Conservation (phyloP, 1,140 invertebrate species). For the Brachionus sp. region DNA sequence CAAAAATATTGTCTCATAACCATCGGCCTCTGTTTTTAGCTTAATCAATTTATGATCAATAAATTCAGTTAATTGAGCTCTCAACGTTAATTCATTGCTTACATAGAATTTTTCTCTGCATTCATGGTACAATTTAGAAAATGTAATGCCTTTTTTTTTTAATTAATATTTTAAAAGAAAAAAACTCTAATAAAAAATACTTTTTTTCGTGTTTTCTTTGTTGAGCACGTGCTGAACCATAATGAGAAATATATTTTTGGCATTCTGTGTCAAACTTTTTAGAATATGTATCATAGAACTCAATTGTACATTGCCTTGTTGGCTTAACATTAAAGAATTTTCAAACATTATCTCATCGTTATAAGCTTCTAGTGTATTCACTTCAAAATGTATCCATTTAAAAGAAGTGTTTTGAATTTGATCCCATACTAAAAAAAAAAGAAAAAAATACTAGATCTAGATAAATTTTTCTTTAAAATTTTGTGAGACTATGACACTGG, state of each 20-base stretch:
- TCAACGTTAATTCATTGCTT: slow-evolving; percentile 78
- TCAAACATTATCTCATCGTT: slow-evolving; percentile 81
- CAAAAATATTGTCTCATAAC: slow-evolving; percentile 7
- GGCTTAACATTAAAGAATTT: slow-evolving; percentile 75
- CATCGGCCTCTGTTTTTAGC: slow-evolving; percentile 62
- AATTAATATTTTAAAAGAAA: slow-evolving; percentile 48
- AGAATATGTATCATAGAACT: slow-evolving; percentile 68
- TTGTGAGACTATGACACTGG: no score
- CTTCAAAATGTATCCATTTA: slow-evolving; percentile 80
- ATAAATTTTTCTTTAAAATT: no score
- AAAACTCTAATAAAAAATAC: slow-evolving; percentile 62
- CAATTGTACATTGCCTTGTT: slow-evolving; percentile 59
- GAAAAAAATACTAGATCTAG: slow-evolving; percentile 52
- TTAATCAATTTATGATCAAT: slow-evolving; percentile 84
- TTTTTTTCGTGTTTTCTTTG: slow-evolving; percentile 67
- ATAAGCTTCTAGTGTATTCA: slow-evolving; percentile 77
- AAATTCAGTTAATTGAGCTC: slow-evolving; percentile 86
- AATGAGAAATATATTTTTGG: slow-evolving; percentile 77
- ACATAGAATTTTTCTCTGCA: slow-evolving; percentile 81
- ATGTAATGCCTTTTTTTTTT: slow-evolving; percentile 70
- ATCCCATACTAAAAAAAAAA: slow-evolving; percentile 76
- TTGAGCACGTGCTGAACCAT: slow-evolving; percentile 73
- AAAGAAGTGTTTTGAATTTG: slow-evolving; percentile 74
- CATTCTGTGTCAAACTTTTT: slow-evolving; percentile 78
- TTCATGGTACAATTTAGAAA: slow-evolving; percentile 76